Percentiles rank a stretch among this genome's conserved stretches.
Evolutionary conservation across 2,888 invertebrate genomes (phyloP).

Genomic region (Hyles lineata): DNA sequence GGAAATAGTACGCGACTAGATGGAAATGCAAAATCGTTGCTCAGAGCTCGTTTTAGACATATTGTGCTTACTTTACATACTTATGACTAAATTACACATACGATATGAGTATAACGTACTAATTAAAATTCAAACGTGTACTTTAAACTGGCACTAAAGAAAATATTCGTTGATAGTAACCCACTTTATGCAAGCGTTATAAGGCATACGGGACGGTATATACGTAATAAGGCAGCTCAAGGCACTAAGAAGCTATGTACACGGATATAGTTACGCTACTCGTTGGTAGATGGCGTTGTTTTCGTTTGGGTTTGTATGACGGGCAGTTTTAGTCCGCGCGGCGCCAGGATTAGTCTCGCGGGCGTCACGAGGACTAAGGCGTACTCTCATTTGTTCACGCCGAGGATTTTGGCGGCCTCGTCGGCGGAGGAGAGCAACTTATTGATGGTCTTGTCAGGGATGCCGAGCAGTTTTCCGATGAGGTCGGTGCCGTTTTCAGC

Average conservation of each 20-base stretch:
- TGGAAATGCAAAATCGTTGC: constrained; percentile 56
- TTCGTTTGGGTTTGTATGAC: constrained; percentile 50
- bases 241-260: constrained; percentile 64
- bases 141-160: constrained; percentile 76
- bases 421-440: constrained; percentile 92
- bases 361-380: constrained; percentile 82
- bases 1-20: constrained; percentile 55
- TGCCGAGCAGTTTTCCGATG: constrained; percentile 95
- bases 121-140: constrained; percentile 53
- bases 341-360: constrained; percentile 76
- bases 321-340: constrained; percentile 76
- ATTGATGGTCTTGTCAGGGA: constrained; percentile 94
- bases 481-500: constrained; percentile 89
- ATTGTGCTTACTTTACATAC: constrained; percentile 31
- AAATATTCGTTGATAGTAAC: constrained; percentile 71
- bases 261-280: constrained; percentile 46
- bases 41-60: constrained; percentile 35
- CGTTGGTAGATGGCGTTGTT: constrained; percentile 60
- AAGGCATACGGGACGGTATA: constrained; percentile 79
- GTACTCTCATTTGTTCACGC: constrained; percentile 90
- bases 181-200: constrained; percentile 60
- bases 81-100: constrained; percentile 25
- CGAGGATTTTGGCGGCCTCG: constrained; percentile 94
- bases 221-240: constrained; percentile 75
- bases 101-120: constrained; percentile 27